Base-by-base conservation (phyloP, 1,140 invertebrate genomes). In the Musca vetustissima region DNA sequence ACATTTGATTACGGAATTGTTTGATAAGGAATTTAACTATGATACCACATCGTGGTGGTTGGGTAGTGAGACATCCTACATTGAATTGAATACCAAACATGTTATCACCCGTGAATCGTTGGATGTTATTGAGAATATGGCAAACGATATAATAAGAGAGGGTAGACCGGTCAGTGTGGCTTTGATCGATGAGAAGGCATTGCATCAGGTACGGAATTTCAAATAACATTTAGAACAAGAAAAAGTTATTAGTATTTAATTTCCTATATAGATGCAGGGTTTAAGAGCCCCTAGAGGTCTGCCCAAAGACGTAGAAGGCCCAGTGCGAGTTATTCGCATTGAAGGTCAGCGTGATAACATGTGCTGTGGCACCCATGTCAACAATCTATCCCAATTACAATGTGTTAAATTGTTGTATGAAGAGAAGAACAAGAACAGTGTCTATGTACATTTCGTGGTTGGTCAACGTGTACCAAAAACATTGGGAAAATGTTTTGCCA, bases 311-410 rank as follows among this genome's bases (percentile, higher is more conserved):
- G 90, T 91, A 73, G 85, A 83, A 70, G 91, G 91, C 0, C 85
- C 87, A 36, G 89, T 93, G 7, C 81, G 93, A 64, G 88, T 94
- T 6, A 87, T 94, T n/a, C 87, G 85, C 43, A 92, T 92, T 68
- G 85, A 86, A 49, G 87, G 86, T 48, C 78, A 94, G 52, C 92
- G 94, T 71, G 86, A 87, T 43, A 93, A 93, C 75, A 89, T 94
- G 86, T 95, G 93, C 80, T 95, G 93, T 84, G 93, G 93, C 21
- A 95, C 93, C 0, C 93, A 95, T 83, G 91, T 94, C 2, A 85
- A 85, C 3, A 93, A 92, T 83, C 82, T 93, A 36, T 86, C 85
- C 71, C 91, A 95, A 77, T 83, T 95, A 52, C 93, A 95, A 86
- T 87, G 87, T 4, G 87, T 94, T 8, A 94, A 94, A 81, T 75